Evolutionary conservation across 2,888 invertebrate genomes (phyloP).

Genomic region (Lagria hirta): DNA sequence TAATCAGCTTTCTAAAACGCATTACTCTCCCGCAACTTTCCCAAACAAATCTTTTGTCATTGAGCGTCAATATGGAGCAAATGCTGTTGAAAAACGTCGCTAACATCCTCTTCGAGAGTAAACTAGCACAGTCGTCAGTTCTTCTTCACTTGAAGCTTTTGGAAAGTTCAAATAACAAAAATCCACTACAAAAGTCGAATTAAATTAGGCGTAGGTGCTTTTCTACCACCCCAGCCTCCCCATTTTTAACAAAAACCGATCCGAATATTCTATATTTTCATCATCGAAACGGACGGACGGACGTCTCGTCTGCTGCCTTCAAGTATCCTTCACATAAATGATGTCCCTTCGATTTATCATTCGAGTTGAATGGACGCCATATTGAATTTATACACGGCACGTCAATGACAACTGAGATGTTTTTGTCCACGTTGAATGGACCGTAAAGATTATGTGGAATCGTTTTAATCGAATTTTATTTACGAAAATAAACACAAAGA

Average conservation of each 20-base stretch:
- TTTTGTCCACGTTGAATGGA: conserved; percentile 39
- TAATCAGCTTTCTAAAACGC: too few relatives aligned
- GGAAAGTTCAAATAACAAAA: conserved; percentile 2
- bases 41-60: neutral
- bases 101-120: neutral
- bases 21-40: neutral
- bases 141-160: neutral
- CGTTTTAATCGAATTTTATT: conserved; percentile 36
- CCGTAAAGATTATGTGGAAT: conserved; percentile 37
- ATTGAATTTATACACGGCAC: conserved; percentile 42
- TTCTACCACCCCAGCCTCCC: conserved; percentile 5
- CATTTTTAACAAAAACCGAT: conserved; percentile 19
- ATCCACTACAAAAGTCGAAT: conserved; percentile 27
- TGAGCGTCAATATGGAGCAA: conserved; percentile 3
- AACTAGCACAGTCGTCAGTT: too few relatives aligned
- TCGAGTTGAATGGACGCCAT: conserved; percentile 41
- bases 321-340: conserved; percentile 35
- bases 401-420: conserved; percentile 42
- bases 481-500: conserved; percentile 10
- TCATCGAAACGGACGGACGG: conserved; percentile 20
- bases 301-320: conserved; percentile 29
- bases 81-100: neutral
- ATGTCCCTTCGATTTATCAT: conserved; percentile 45
- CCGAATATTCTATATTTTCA: conserved; percentile 21
- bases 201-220: conserved; percentile 28